phyloP scores from a whole-genome alignment of 2,113 vertebrate genomes.

The Lophius piscatorius region DNA sequence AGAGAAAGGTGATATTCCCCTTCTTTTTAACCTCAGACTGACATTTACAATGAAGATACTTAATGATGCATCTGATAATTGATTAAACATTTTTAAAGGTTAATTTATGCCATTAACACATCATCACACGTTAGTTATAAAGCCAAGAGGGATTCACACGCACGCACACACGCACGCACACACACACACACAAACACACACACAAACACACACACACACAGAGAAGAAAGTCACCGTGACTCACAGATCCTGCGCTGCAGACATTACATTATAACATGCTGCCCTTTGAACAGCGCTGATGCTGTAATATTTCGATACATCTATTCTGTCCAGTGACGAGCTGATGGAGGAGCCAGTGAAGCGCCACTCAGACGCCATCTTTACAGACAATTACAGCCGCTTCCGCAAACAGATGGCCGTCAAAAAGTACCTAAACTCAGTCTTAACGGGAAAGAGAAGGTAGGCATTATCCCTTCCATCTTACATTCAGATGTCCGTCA shows the following conservation, averaged over 20 bases:
- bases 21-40: slow-evolving; percentile 11
- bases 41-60: slow-evolving; percentile 43
- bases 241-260: slow-evolving; percentile 10
- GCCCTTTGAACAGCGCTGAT: slow-evolving; percentile 2
- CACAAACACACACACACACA: not conserved
- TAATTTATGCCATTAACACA: slow-evolving; percentile 50
- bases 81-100: slow-evolving; percentile 65
- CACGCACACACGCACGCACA: not conserved
- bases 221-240: not conserved
- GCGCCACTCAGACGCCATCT: slow-evolving; percentile 95
- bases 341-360: slow-evolving; percentile 88
- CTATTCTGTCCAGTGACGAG: slow-evolving; percentile 70
- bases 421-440: slow-evolving; percentile 94
- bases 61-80: slow-evolving; percentile 50
- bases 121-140: slow-evolving; percentile 14
- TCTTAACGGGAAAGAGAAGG: slow-evolving; percentile 94
- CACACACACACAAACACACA: not conserved
- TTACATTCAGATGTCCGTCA: not conserved
- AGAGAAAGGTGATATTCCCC: not conserved
- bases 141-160: slow-evolving; percentile 16
- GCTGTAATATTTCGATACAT: not conserved
- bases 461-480: slow-evolving; percentile 47
- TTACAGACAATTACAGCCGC: slow-evolving; percentile 97
- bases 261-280: not conserved
- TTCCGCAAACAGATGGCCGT: slow-evolving; percentile 96